Conservation (phyloP, 2,888 invertebrate genomes). For the Anorthoa munda region DNA sequence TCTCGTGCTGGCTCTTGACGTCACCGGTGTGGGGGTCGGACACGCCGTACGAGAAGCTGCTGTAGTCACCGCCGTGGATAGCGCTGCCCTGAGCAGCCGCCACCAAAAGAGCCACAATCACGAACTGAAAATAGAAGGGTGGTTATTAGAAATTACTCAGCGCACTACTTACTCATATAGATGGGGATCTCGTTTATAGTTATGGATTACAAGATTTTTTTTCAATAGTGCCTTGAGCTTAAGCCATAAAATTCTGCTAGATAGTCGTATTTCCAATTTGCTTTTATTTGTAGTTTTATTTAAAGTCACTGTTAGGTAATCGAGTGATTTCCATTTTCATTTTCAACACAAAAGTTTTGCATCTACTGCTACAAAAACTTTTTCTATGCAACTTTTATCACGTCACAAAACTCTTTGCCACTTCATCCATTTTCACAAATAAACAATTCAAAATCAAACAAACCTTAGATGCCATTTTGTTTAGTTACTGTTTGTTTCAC, state of each 20-base stretch:
- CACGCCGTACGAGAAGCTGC: conserved; percentile 88
- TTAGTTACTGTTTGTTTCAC: conserved; percentile 82
- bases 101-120: conserved; percentile 85
- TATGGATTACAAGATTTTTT: neutral
- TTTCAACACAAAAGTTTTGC: neutral
- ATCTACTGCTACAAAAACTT: neutral
- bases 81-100: conserved; percentile 86
- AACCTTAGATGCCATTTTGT: conserved; percentile 90
- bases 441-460: conserved; percentile 26
- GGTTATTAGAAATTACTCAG: neutral
- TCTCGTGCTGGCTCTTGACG: conserved; percentile 91
- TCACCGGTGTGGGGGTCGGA: conserved; percentile 89
- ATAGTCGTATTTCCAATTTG: too few species aligned
- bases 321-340: neutral
- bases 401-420: conserved; percentile 3
- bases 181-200: neutral
- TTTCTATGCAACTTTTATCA: neutral
- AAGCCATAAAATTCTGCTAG: too few species aligned
- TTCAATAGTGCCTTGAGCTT: neutral
- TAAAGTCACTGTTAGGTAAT: too few species aligned
- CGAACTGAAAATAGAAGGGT: conserved; percentile 80
- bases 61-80: conserved; percentile 82
- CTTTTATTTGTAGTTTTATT: neutral
- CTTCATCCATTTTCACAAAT: neutral
- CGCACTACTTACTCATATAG: neutral